Percentiles rank a stretch among this genome's conserved stretches.
Evolutionary conservation across 2,888 invertebrate genomes (phyloP).

Genomic region (Creontiades dilutus): DNA sequence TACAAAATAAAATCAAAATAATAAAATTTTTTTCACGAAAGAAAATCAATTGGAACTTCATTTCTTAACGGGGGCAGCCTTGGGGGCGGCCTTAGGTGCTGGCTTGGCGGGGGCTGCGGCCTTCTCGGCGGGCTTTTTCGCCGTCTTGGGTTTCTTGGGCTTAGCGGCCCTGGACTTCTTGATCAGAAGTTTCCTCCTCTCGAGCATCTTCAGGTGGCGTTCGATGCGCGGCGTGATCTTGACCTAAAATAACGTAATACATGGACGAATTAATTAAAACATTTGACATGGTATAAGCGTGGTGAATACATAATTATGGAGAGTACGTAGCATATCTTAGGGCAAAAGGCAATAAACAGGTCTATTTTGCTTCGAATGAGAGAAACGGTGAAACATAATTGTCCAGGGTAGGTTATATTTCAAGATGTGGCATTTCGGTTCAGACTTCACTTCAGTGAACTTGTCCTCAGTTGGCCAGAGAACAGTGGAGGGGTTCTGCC

Average conservation of each 20-base stretch:
- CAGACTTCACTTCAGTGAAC: conserved; percentile 59
- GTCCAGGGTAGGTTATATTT: too few species aligned
- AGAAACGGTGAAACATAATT: too few species aligned
- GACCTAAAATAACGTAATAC: conserved; percentile 77
- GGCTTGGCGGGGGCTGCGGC: background rate
- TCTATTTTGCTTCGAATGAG: too few species aligned
- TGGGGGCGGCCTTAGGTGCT: conserved; percentile 46
- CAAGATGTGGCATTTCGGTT: background rate
- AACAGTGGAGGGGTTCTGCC: conserved; percentile 66
- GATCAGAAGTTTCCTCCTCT: conserved; percentile 80
- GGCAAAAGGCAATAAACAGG: too few species aligned
- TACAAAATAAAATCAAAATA: conserved; percentile 56
- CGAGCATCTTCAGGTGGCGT: conserved; percentile 80
- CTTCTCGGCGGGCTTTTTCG: conserved; percentile 61
- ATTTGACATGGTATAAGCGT: too few species aligned
- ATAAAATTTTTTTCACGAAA: conserved; percentile 10
- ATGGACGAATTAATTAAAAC: too few species aligned
- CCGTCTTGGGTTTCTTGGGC: conserved; percentile 79
- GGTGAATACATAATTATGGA: too few species aligned
- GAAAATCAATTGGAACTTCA: conserved; percentile 43
- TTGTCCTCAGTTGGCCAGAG: conserved; percentile 37
- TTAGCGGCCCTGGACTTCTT: conserved; percentile 81
- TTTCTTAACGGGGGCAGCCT: conserved; percentile 40
- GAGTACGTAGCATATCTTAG: too few species aligned
- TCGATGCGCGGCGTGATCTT: conserved; percentile 80